Conservation (phyloP, 1,140 invertebrate species). For the Drosophila parvula region DNA sequence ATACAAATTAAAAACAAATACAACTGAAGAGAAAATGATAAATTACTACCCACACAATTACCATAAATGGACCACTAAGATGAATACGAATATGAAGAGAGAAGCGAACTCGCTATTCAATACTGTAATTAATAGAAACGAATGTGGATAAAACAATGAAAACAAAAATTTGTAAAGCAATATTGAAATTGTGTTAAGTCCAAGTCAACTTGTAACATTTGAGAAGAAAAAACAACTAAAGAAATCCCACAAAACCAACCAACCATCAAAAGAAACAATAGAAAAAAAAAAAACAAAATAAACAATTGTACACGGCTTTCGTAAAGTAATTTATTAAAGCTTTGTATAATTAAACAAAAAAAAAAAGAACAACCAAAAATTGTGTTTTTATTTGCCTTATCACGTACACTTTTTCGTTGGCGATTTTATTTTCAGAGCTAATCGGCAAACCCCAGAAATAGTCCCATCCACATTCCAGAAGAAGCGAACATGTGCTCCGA, state of each 20-base stretch:
- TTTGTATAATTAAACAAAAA: slow-evolving; percentile 77
- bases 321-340: slow-evolving; percentile 76
- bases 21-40: slow-evolving; percentile 51
- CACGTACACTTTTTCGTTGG: slow-evolving; percentile 38
- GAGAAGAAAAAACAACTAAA: slow-evolving; percentile 50
- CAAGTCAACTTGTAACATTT: slow-evolving; percentile 74
- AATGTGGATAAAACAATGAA: slow-evolving; percentile 36
- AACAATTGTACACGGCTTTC: slow-evolving; percentile 76
- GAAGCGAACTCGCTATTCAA: slow-evolving; percentile 41
- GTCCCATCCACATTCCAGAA: slow-evolving; percentile 15
- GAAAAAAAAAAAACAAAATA: slow-evolving; percentile 57
- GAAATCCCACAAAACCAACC: slow-evolving; percentile 49
- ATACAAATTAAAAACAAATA: slow-evolving; percentile 53
- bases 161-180: slow-evolving; percentile 62
- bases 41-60: slow-evolving; percentile 31
- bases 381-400: slow-evolving; percentile 68
- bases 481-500: slow-evolving; percentile 29
- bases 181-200: slow-evolving; percentile 70
- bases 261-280: slow-evolving; percentile 64
- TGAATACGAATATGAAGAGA: slow-evolving; percentile 36
- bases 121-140: slow-evolving; percentile 53
- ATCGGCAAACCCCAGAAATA: slow-evolving; percentile 14
- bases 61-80: slow-evolving; percentile 41
- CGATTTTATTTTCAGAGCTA: slow-evolving; percentile 32
- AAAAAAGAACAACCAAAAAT: slow-evolving; percentile 46